Evolutionary conservation across 2,797 vertebrate genomes (phyloP).

Genomic region (Glyptemys insculpta): DNA sequence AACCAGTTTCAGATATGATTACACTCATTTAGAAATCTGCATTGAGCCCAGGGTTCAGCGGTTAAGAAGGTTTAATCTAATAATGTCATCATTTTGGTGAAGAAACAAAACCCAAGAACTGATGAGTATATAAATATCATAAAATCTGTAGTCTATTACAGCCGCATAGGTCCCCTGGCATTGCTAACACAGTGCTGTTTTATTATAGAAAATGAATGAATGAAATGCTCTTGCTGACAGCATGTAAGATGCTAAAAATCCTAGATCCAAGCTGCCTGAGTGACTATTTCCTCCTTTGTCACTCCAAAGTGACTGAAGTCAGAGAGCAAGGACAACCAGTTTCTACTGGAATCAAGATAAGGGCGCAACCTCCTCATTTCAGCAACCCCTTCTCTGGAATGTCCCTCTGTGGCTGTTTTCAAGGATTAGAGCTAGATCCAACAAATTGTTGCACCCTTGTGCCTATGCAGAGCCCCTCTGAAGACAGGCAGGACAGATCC

Average conservation of each 20-base stretch:
- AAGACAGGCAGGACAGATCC: background rate
- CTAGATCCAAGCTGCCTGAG: background rate
- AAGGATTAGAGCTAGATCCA: no score
- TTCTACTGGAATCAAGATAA: background rate
- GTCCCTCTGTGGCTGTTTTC: no score
- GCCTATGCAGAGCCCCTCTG: background rate
- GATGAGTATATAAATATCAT: background rate
- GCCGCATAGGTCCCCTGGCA: rapidly evolving
- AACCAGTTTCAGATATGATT: background rate
- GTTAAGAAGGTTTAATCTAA: background rate
- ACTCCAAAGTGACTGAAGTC: background rate
- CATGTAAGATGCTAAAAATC: background rate
- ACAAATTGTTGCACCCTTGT: no score
- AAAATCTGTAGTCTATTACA: background rate
- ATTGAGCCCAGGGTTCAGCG: background rate
- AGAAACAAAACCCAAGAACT: background rate
- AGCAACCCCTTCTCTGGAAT: no score
- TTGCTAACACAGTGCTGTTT: background rate
- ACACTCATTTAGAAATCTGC: background rate
- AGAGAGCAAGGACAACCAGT: background rate
- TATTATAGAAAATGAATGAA: background rate
- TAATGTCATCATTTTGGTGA: background rate
- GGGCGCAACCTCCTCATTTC: no score
- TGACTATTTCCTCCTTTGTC: background rate
- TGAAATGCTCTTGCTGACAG: background rate